Conservation (phyloP, 2,113 vertebrate genomes). For the Lonchura striata region DNA sequence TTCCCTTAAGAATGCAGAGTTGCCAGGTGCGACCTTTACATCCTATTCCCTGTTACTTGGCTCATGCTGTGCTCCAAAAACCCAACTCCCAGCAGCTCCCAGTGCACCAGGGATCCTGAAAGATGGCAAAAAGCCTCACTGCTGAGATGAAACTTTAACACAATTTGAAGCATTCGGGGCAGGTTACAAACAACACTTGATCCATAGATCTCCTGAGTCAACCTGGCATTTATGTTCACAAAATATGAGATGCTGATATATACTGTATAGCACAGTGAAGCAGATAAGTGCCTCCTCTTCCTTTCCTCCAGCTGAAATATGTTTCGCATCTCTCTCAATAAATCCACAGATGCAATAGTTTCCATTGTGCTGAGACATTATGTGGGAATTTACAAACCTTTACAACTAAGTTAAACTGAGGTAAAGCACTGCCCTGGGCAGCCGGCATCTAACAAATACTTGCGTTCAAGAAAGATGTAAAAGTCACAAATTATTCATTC, state of each 20-base stretch:
- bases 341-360: background rate
- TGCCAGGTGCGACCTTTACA: background rate
- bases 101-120: background rate
- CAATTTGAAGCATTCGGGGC: background rate
- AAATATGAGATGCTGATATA: constrained; percentile 43
- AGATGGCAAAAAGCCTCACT: background rate
- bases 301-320: constrained; percentile 55
- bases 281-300: constrained; percentile 35
- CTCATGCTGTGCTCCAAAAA: background rate
- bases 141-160: background rate
- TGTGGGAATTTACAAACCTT: constrained; percentile 40
- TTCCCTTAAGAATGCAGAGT: background rate
- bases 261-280: constrained; percentile 21
- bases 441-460: constrained; percentile 7
- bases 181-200: constrained; percentile 6
- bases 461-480: background rate
- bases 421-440: constrained; percentile 18
- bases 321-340: constrained; percentile 43
- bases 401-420: constrained; percentile 32
- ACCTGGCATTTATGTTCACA: constrained; percentile 43
- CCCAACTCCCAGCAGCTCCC: fast-evolving
- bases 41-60: background rate
- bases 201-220: constrained; percentile 45
- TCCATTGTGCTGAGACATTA: constrained; percentile 20
- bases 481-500: constrained; percentile 49